Percentiles rank a stretch among this genome's conserved stretches.
Conservation (phyloP, 2,888 invertebrate species). For the Tetramorium bicarinatum region DNA sequence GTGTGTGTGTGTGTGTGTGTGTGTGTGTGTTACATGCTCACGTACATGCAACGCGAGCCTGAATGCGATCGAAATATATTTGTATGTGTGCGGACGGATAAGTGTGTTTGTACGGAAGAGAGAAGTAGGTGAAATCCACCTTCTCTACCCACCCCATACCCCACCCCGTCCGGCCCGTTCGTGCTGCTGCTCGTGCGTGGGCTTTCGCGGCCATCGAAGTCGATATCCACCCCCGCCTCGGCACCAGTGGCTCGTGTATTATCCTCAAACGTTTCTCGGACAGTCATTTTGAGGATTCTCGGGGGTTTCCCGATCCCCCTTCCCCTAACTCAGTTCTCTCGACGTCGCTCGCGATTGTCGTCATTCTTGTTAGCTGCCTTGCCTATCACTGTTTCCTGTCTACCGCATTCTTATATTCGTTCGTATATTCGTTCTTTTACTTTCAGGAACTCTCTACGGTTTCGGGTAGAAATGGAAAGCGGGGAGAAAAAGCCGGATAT, state of each 20-base stretch:
- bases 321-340: background rate
- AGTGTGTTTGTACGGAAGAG: conserved; percentile 62
- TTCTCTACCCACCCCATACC: conserved; percentile 30
- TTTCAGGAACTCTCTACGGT: background rate
- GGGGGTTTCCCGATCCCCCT: conserved; percentile 31
- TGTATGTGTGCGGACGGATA: conserved; percentile 37
- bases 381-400: background rate
- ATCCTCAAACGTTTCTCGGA: conserved; percentile 66
- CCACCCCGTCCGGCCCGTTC: conserved; percentile 35
- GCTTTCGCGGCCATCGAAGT: conserved; percentile 69
- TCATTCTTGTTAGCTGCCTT: background rate
- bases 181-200: conserved; percentile 72
- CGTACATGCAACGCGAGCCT: background rate
- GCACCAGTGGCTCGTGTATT: conserved; percentile 61
- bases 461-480: conserved; percentile 30
- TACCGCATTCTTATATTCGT: too few species aligned
- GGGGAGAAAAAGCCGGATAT: conserved; percentile 8
- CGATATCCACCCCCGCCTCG: conserved; percentile 71
- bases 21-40: background rate
- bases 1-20: background rate
- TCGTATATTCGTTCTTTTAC: background rate
- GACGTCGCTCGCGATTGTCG: background rate
- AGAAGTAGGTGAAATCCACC: conserved; percentile 55
- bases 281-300: conserved; percentile 53
- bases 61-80: background rate